Base-by-base conservation (phyloP, 2,797 vertebrate genomes). In the Silurus aristotelis region DNA sequence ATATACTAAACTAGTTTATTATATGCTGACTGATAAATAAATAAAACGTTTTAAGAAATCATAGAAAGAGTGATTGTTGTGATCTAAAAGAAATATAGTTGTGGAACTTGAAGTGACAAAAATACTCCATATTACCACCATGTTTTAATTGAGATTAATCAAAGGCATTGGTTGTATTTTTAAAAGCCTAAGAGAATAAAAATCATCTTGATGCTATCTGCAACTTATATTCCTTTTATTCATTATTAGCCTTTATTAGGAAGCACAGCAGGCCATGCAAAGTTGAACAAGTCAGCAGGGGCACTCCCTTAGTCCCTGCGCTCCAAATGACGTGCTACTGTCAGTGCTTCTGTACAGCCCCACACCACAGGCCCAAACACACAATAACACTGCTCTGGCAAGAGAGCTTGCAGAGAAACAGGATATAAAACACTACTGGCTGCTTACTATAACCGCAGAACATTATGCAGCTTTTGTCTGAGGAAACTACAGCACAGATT, bases 281-380 rank as follows among this genome's bases (percentile, higher is more conserved):
- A 83, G 81, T 86, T 78, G 72, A 88, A 76, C 61, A 85, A 79
- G 80, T 83, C 81, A 88, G 85, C 78, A 85, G 78, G 43, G 86
- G 58, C 82, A 73, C 83, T 85, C 85, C 84, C 87, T 87, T 83
- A 66, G 72, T 48, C 55, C 31, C 66, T 66, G 70, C 76, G 85
- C 73, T 70, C 60, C 66, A 83, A 87, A 81, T 84, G 83, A 86
- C 84, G 43, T 52, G 19, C 55, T 58, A 85, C 43, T 77, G 85
- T 81, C 78, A 61, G 55, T 22, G 72, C 68, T 56, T 71, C 61
- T 83, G 52, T 60, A 68, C 75, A 87, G 58, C 27, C 15, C 76
- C 38, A 70, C 13, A 63, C 58, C 71, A 43, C 46, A 76, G 71
- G 80, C 79, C 70, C 64, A 55, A 78, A 38, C 9, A 20, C 78